phyloP scores from a whole-genome alignment of 2,113 vertebrate genomes.

The Phaethon lepturus region DNA sequence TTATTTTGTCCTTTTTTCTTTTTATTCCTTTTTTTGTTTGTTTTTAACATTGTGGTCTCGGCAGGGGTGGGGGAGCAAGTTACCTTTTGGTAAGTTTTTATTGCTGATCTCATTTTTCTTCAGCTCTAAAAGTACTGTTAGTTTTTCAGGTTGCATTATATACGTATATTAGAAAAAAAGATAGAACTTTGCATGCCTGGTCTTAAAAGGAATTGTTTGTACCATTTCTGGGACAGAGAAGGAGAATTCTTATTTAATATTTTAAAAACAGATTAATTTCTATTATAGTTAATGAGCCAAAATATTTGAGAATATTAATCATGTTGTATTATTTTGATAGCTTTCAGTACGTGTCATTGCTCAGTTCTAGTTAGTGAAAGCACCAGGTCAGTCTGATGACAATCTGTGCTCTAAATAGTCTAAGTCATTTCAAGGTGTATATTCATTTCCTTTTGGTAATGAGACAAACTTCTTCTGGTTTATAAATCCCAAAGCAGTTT shows the following conservation, averaged over 20 bases:
- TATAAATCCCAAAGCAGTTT: slow-evolving; percentile 65
- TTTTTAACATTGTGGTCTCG: not conserved
- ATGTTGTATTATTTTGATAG: not conserved
- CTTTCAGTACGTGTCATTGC: not conserved
- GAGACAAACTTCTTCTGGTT: slow-evolving; percentile 69
- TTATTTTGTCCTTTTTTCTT: not conserved
- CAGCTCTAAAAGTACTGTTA: not conserved
- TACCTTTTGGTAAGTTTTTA: not conserved
- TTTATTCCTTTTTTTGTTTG: not conserved
- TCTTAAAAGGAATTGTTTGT: not conserved
- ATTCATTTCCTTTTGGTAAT: slow-evolving; percentile 65
- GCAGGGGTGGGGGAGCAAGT: not conserved
- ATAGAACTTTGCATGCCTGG: not conserved
- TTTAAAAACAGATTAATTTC: not conserved
- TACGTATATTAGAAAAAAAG: not conserved
- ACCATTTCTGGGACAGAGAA: not conserved
- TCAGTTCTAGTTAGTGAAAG: slow-evolving; percentile 9
- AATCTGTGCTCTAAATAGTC: slow-evolving; percentile 44
- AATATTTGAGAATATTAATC: not conserved
- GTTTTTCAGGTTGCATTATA: not conserved
- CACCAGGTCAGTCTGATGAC: not conserved
- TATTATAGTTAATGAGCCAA: not conserved
- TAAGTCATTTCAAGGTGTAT: slow-evolving; percentile 37
- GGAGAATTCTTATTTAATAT: not conserved
- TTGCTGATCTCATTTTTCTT: not conserved